Conservation (phyloP, 2,888 invertebrate species). For the Drosophila mayaguana region DNA sequence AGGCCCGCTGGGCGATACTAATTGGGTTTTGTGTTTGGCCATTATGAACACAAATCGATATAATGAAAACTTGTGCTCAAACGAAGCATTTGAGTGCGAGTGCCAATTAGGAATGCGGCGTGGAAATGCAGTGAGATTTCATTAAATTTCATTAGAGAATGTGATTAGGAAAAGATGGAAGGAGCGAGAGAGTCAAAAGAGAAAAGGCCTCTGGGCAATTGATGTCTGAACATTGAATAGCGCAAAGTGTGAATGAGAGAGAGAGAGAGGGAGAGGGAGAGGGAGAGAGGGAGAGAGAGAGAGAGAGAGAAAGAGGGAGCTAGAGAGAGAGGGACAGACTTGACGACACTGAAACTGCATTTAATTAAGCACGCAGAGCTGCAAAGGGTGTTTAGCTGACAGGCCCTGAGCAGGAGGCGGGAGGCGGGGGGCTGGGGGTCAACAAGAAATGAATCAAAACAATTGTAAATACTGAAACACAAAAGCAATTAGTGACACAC, state of each 20-base stretch:
- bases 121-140: slow-evolving; percentile 45
- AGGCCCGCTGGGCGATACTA: slow-evolving; percentile 10
- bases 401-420: rapidly evolving
- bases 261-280: slow-evolving; percentile 23
- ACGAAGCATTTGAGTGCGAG: slow-evolving; percentile 11
- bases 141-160: slow-evolving; percentile 59
- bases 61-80: slow-evolving; percentile 26
- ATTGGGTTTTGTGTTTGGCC: slow-evolving; percentile 38
- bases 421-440: neutral
- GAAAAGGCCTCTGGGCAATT: slow-evolving; percentile 57
- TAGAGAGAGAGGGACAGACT: slow-evolving; percentile 7
- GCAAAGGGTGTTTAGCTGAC: neutral
- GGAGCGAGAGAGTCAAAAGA: slow-evolving; percentile 5
- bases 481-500: slow-evolving; percentile 82
- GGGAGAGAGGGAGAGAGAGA: neutral
- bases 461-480: slow-evolving; percentile 82
- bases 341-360: slow-evolving; percentile 76
- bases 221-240: slow-evolving; percentile 50
- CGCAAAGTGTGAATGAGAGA: slow-evolving; percentile 41
- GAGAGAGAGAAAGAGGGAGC: neutral
- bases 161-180: slow-evolving; percentile 42
- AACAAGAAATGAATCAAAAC: slow-evolving; percentile 81
- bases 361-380: slow-evolving; percentile 70
- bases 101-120: slow-evolving; percentile 45
- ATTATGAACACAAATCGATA: slow-evolving; percentile 34